phyloP scores from a whole-genome alignment of 2,797 vertebrate species.

The Heliangelus exortis region DNA sequence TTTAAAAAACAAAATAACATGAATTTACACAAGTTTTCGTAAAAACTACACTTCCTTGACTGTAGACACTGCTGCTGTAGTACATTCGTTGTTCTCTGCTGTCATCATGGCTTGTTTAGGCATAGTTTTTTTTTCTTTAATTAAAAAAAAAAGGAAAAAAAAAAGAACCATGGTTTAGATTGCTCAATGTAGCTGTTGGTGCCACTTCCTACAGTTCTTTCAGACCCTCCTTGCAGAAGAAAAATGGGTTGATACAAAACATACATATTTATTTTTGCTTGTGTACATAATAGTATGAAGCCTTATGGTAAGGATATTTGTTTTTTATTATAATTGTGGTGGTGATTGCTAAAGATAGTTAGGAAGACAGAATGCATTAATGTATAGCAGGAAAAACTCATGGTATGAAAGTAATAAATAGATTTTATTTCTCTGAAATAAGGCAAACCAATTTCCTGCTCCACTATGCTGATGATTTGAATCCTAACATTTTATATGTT shows the following conservation, averaged over 20 bases:
- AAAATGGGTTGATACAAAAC: neutral
- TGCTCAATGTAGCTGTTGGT: rapidly evolving
- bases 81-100: neutral
- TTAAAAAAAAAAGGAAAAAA: neutral
- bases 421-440: neutral
- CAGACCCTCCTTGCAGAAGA: neutral
- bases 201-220: neutral
- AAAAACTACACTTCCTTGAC: neutral
- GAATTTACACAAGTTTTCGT: neutral
- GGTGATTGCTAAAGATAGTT: neutral
- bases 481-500: neutral
- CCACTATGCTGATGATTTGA: neutral
- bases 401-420: neutral
- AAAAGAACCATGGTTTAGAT: neutral
- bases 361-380: neutral
- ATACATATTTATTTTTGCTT: neutral
- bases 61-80: neutral
- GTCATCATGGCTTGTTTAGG: neutral
- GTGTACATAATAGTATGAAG: neutral
- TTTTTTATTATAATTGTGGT: neutral
- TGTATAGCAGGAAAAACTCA: neutral
- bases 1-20: neutral
- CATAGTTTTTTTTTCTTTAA: rapidly evolving
- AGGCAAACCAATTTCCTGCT: neutral
- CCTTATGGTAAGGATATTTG: neutral